Base-by-base conservation (phyloP, 1,140 invertebrate genomes). In the Temnothorax longispinosus region DNA sequence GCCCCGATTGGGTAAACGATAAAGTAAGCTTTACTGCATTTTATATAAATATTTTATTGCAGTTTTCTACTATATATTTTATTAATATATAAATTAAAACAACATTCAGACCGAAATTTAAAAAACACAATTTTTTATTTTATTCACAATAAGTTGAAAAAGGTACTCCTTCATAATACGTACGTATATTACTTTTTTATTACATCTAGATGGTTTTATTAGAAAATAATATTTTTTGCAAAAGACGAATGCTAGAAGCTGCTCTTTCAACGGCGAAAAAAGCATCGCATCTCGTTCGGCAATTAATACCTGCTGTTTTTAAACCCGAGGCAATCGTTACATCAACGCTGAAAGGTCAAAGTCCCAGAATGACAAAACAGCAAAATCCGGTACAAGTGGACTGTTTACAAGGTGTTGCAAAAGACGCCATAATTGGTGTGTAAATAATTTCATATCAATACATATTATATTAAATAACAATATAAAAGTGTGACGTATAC, bases 251-350 rank as follows among this genome's bases (percentile, higher is more conserved):
- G 35, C 7, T 65, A 65, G 62, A 65, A 65, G 35, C 35, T 65
- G 62, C 35, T 65, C 62, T 65, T 65, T n/a, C 7, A 65, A 65
- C 62, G 18, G 62, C 35, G 7, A 65, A 65, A 65, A 65, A 65
- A 65, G 62, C 62, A 65, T 65, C 35, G 62, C 62, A 65, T 65
- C 5, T 41, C 3, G 62, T 18, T 65, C 62, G 35, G 18, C 35
- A 65, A 38, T 64, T 65, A 65, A 65, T 65, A 65, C 62, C 62
- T 41, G 62, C 62, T 35, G 35, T 65, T 65, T 65, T 65, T 65
- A 65, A 65, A 65, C 62, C 18, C 7, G 62, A 65, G 35, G 62
- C 62, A 65, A 65, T 64, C 2, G 15, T 65, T n/a, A 65, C 2
- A 10, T 65, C 62, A 65, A 41, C 62, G 35, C 32, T 65, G 32